phyloP scores from a whole-genome alignment of 2,888 invertebrate genomes.

The Polietes domitor region DNA sequence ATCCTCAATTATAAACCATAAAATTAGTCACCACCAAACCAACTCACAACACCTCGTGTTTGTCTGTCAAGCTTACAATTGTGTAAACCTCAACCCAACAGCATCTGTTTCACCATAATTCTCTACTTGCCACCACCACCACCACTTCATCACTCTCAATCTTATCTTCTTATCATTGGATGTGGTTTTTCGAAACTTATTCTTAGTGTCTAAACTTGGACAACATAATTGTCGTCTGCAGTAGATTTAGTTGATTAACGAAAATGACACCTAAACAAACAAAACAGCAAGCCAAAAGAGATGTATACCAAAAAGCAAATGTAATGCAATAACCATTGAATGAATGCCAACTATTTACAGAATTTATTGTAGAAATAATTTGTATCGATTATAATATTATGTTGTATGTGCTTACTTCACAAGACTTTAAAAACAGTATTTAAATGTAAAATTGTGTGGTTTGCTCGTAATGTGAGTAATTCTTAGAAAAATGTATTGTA shows the following conservation, averaged over 20 bases:
- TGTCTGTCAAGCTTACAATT: slow-evolving; percentile 8
- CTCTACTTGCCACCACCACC: slow-evolving; percentile 13
- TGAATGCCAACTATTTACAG: slow-evolving; percentile 12
- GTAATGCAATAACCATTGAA: slow-evolving; percentile 5
- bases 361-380: slow-evolving; percentile 21
- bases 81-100: background rate
- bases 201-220: background rate
- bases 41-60: slow-evolving; percentile 9
- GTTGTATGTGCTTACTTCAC: slow-evolving; percentile 3
- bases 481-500: background rate
- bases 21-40: background rate
- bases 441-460: slow-evolving; percentile 7
- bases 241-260: slow-evolving; percentile 28
- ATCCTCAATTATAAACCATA: slow-evolving; percentile 28
- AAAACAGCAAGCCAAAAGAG: slow-evolving; percentile 2
- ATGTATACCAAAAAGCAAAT: background rate
- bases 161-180: background rate
- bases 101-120: background rate
- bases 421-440: slow-evolving; percentile 9
- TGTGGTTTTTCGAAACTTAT: background rate
- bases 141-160: slow-evolving; percentile 3
- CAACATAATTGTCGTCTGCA: slow-evolving; percentile 3
- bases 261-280: background rate
- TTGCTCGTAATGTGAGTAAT: background rate
- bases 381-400: background rate